phyloP scores from a whole-genome alignment of 2,888 invertebrate species.

The Gibbula magus region DNA sequence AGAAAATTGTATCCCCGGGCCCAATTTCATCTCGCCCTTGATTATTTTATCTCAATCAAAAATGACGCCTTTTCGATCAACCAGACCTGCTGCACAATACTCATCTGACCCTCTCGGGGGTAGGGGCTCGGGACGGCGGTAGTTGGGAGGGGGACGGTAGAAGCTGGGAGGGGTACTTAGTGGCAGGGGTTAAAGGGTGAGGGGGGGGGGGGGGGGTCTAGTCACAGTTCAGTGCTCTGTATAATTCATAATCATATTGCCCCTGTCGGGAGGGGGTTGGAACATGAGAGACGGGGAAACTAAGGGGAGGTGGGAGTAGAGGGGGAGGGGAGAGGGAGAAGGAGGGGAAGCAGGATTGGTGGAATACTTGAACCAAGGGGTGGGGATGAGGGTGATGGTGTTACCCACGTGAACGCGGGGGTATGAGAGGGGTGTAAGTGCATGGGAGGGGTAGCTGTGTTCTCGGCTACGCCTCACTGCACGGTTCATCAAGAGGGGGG shows the following conservation, averaged over 20 bases:
- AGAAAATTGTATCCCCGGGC: constrained; percentile 32
- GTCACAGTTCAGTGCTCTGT: not conserved
- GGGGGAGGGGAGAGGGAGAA: not conserved
- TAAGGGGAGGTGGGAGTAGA: not conserved
- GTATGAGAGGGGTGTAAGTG: not conserved
- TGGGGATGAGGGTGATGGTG: not conserved
- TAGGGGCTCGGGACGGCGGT: not conserved
- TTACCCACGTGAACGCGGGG: not conserved
- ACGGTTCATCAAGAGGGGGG: too few species aligned
- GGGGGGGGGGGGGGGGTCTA: too few species aligned
- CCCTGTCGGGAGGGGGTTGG: not conserved
- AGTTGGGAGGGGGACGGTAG: not conserved
- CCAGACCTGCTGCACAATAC: constrained; percentile 27
- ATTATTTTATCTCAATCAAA: constrained; percentile 34
- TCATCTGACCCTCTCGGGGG: constrained; percentile 23
- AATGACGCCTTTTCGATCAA: constrained; percentile 39
- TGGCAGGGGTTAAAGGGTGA: not conserved
- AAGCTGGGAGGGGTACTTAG: not conserved
- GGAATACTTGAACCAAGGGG: not conserved
- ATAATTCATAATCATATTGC: not conserved
- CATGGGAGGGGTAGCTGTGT: too few species aligned
- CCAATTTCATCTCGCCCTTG: constrained; percentile 23
- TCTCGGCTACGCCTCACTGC: too few species aligned
- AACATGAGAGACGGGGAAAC: not conserved
- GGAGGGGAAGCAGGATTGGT: not conserved